Percentiles rank a stretch among this genome's conserved stretches.
phyloP scores from a whole-genome alignment of 1,140 invertebrate species.

The Rhopalosiphum maidis region DNA sequence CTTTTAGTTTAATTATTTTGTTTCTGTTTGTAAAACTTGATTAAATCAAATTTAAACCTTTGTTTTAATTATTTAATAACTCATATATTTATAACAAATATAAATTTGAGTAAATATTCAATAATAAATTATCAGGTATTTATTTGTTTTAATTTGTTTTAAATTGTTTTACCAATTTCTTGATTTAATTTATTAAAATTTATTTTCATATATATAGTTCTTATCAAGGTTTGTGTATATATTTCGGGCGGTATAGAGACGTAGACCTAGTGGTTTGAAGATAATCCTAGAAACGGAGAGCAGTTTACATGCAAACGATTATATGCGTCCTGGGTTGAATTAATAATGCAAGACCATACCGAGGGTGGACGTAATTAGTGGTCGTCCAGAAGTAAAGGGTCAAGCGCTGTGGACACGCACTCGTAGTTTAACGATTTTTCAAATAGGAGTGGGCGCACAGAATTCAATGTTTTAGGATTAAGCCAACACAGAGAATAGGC shows the following conservation, averaged over 20 bases:
- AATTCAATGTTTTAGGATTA: conserved; percentile 29
- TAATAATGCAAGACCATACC: conserved; percentile 25
- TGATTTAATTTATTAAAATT: background rate
- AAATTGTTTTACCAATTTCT: background rate
- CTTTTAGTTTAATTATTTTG: background rate
- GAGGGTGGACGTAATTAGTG: conserved; percentile 22
- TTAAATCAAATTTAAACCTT: background rate
- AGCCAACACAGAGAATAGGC: background rate
- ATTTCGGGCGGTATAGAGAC: background rate
- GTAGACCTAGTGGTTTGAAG: background rate
- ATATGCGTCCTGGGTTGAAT: conserved; percentile 20
- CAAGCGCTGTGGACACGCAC: conserved; percentile 47
- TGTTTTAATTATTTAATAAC: background rate
- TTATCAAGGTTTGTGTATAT: background rate
- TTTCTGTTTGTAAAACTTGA: background rate
- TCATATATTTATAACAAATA: background rate
- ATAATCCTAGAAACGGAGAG: background rate
- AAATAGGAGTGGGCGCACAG: conserved; percentile 1
- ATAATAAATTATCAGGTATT: background rate
- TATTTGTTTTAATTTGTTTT: background rate
- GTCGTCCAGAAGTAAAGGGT: conserved; percentile 37
- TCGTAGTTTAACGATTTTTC: conserved; percentile 42
- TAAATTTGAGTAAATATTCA: background rate
- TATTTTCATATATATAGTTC: background rate
- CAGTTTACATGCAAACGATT: conserved; percentile 28